phyloP scores from a whole-genome alignment of 2,113 vertebrate genomes.

The Callocephalon fimbriatum region DNA sequence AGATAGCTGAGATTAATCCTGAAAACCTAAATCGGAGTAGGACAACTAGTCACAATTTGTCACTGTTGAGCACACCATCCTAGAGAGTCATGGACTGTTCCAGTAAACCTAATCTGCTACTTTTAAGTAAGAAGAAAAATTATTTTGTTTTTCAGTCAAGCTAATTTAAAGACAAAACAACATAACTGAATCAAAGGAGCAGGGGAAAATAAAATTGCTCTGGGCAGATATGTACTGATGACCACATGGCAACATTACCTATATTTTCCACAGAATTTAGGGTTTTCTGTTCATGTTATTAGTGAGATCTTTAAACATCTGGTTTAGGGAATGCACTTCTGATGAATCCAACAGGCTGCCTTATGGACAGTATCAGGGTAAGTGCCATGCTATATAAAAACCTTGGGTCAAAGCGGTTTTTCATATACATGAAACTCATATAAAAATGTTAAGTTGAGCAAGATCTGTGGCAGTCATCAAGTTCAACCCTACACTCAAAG shows the following conservation, averaged over 20 bases:
- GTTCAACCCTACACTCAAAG: neutral
- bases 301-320: neutral
- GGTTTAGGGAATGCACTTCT: neutral
- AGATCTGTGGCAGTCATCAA: neutral
- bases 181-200: neutral
- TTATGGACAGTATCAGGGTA: neutral
- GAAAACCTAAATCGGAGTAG: neutral
- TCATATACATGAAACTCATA: neutral
- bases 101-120: neutral
- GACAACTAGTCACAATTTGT: neutral
- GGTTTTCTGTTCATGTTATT: neutral
- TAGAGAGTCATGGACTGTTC: neutral
- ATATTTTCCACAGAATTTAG: neutral
- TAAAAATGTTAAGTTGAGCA: neutral
- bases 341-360: neutral
- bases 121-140: neutral
- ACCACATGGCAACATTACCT: neutral
- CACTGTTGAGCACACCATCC: neutral
- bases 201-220: neutral
- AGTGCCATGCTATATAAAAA: neutral
- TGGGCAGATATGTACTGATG: neutral
- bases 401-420: neutral
- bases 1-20: neutral
- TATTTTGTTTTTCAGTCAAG: neutral
- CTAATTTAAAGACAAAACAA: neutral